These are phyloP conservation scores for Candidula unifasciata DNA, from an alignment of 2,888 invertebrate species.

Conservation along the genomic window DNA sequence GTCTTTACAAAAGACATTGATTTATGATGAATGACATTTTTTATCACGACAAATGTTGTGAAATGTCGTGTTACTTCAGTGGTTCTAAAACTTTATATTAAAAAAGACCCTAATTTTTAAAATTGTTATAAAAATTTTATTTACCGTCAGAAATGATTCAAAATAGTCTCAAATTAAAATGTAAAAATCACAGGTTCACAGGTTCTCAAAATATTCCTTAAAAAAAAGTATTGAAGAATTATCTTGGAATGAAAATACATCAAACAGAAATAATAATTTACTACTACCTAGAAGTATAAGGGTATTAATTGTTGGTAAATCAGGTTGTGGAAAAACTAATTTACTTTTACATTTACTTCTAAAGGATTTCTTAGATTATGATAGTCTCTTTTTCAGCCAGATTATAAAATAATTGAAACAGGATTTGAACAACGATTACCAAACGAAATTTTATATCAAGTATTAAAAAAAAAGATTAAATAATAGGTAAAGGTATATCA, in stretches of 20 bases:
- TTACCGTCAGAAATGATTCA: too few species aligned
- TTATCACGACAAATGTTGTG: too few species aligned
- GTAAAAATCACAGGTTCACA: too few species aligned
- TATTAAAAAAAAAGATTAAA: not conserved
- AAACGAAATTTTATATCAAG: not conserved
- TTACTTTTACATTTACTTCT: not conserved
- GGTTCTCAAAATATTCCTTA: not conserved
- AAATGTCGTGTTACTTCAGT: too few species aligned
- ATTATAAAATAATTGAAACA: not conserved
- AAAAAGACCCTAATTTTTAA: too few species aligned
- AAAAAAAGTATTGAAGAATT: not conserved
- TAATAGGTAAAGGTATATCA: not conserved
- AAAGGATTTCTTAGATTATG: not conserved
- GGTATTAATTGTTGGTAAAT: not conserved
- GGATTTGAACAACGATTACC: not conserved
- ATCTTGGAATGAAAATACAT: not conserved
- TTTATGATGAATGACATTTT: too few species aligned
- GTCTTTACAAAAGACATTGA: too few species aligned
- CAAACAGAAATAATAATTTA: constrained; percentile 13
- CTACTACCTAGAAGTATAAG: not conserved
- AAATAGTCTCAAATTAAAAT: too few species aligned
- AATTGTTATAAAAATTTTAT: too few species aligned
- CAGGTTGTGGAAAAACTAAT: constrained; percentile 2
- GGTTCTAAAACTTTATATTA: too few species aligned
- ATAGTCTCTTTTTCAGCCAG: not conserved